Percentiles rank a stretch among this genome's conserved stretches.
phyloP scores from a whole-genome alignment of 2,888 invertebrate species.

The Drosophila ezoana region DNA sequence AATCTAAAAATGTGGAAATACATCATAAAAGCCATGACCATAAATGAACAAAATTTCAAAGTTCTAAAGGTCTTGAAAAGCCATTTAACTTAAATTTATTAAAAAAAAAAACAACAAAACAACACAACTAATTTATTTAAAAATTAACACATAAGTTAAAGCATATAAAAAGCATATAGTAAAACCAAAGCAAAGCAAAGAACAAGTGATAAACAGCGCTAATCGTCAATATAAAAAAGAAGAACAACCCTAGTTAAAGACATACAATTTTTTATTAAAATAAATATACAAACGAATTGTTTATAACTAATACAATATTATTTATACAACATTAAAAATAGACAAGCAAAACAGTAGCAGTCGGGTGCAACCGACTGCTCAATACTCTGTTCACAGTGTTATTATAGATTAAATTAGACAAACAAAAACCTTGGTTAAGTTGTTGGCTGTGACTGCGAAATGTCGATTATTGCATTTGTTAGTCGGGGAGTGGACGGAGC shows the following conservation, averaged over 20 bases:
- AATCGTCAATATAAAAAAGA: conserved; percentile 33
- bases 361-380: background rate
- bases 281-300: conserved; percentile 5
- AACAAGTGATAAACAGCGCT: conserved; percentile 57
- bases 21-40: conserved; percentile 19
- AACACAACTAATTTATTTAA: conserved; percentile 78
- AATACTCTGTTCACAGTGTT: background rate
- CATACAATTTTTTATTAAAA: background rate
- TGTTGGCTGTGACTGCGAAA: too few species aligned
- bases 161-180: background rate
- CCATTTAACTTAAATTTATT: conserved; percentile 66
- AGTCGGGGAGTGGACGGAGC: too few species aligned
- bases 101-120: conserved; percentile 55
- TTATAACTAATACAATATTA: conserved; percentile 7
- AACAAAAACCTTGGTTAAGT: too few species aligned
- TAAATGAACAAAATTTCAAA: conserved; percentile 40
- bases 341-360: conserved; percentile 32
- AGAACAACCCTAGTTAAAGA: background rate
- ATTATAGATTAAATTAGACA: background rate
- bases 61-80: conserved; percentile 52
- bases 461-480: too few species aligned
- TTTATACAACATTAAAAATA: conserved; percentile 12
- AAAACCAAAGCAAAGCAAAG: conserved; percentile 14
- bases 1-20: conserved; percentile 30
- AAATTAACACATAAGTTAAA: conserved; percentile 36